These are phyloP conservation scores for Ctenoplectra terminalis DNA, from an alignment of 1,140 invertebrate genomes.

Conservation along the genomic window DNA sequence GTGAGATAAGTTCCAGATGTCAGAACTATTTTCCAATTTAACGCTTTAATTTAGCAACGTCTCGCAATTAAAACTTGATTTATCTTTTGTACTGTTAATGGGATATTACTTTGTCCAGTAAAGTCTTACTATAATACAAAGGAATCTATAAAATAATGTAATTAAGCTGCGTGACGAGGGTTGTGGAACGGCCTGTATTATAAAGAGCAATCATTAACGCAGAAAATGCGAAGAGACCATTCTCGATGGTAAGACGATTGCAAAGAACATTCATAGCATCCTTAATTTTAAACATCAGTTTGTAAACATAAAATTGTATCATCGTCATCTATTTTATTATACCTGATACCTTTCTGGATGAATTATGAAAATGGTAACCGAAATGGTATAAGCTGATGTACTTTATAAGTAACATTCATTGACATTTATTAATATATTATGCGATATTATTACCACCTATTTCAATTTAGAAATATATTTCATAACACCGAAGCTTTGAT, in stretches of 20 bases:
- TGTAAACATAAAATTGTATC: too few species aligned
- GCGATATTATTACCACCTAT: too few species aligned
- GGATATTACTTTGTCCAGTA: conserved; percentile 64
- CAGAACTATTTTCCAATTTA: conserved; percentile 16
- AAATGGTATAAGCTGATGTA: too few species aligned
- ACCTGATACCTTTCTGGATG: too few species aligned
- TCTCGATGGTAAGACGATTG: conserved; percentile 7
- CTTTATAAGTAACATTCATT: too few species aligned
- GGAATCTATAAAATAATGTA: conserved; percentile 77
- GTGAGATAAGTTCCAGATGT: conserved; percentile 17
- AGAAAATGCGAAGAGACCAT: conserved; percentile 54
- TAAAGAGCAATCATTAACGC: conserved; percentile 75
- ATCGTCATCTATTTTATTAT: too few species aligned
- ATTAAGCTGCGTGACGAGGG: conserved; percentile 68
- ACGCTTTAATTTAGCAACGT: conserved; percentile 41
- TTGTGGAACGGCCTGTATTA: conserved; percentile 44
- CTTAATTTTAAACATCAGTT: too few species aligned
- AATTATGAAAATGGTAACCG: too few species aligned
- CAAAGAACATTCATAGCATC: too few species aligned
- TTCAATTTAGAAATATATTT: too few species aligned
- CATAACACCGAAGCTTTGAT: too few species aligned
- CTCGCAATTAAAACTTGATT: conserved; percentile 77
- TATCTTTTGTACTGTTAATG: conserved; percentile 78
- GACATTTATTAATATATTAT: too few species aligned
- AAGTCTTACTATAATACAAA: conserved; percentile 14